Conservation (phyloP, 1,140 invertebrate genomes). For the Venustaconcha ellipsiformis region DNA sequence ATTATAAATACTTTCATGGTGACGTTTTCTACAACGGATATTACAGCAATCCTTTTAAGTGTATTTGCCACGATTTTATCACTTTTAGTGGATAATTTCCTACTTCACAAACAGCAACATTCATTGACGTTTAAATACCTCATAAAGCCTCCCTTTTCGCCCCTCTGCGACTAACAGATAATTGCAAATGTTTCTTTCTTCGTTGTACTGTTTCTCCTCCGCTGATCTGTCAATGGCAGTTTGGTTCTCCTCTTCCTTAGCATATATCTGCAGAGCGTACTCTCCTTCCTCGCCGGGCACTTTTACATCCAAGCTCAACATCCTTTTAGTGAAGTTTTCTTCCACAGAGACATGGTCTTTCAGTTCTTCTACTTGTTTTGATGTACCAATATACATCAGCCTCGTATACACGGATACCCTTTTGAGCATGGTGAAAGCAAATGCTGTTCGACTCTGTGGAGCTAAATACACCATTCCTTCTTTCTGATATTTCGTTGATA, state of each 20-base stretch:
- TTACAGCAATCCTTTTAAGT: too few relatives aligned
- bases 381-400: constrained; percentile 8
- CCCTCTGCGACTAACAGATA: constrained; percentile 16
- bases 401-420: constrained; percentile 7
- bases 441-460: background rate
- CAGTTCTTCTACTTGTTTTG: constrained; percentile 19
- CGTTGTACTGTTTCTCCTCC: background rate
- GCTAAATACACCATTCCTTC: constrained; percentile 15
- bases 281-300: constrained; percentile 22
- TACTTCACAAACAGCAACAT: too few relatives aligned
- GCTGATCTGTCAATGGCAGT: too few relatives aligned
- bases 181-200: constrained; percentile 22
- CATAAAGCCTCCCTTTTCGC: background rate
- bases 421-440: constrained; percentile 17
- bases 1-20: too few relatives aligned
- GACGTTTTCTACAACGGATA: too few relatives aligned
- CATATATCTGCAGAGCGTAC: constrained; percentile 19
- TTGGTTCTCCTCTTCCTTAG: constrained; percentile 12
- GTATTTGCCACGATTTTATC: too few relatives aligned
- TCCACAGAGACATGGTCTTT: constrained; percentile 1
- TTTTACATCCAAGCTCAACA: constrained; percentile 6
- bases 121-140: too few relatives aligned
- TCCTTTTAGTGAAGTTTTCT: constrained; percentile 4
- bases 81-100: too few relatives aligned
- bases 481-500: constrained; percentile 17